phyloP scores from a whole-genome alignment of 2,888 invertebrate genomes.

The Sclerodermus sp. region DNA sequence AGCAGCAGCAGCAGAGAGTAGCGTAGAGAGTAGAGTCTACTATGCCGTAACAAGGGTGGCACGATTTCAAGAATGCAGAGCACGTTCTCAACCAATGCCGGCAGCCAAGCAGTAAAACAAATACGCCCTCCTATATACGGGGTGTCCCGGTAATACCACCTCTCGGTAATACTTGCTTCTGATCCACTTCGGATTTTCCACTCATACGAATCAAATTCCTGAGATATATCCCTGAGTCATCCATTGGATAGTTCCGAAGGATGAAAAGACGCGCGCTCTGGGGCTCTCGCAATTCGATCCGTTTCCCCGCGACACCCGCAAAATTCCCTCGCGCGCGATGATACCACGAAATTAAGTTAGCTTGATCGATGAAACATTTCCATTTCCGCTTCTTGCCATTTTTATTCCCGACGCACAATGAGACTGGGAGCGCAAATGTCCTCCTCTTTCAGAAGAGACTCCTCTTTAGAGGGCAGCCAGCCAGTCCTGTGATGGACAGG shows the following conservation, averaged over 20 bases:
- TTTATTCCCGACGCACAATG: constrained; percentile 7
- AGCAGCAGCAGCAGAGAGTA: constrained; percentile 19
- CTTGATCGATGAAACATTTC: no score
- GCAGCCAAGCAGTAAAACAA: constrained; percentile 57
- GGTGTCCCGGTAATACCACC: constrained; percentile 38
- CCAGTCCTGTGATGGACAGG: constrained; percentile 51
- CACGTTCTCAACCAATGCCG: constrained; percentile 58
- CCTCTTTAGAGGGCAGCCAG: constrained; percentile 37
- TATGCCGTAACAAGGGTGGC: constrained; percentile 50
- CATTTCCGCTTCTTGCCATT: no score
- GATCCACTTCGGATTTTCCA: constrained; percentile 1
- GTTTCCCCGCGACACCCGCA: no score
- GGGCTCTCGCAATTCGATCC: no score
- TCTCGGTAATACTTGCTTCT: constrained; percentile 1
- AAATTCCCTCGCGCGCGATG: no score
- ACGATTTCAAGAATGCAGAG: constrained; percentile 56
- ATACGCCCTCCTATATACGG: constrained; percentile 52
- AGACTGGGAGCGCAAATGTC: constrained; percentile 41
- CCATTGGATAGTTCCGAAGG: no score
- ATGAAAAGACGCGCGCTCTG: no score
- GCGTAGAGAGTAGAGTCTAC: constrained; percentile 25
- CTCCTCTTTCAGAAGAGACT: constrained; percentile 45
- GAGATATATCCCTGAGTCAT: no score
- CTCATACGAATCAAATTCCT: no score
- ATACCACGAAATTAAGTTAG: no score